Evolutionary conservation across 2,113 vertebrate genomes (phyloP).

Genomic region (Corvus cornix): DNA sequence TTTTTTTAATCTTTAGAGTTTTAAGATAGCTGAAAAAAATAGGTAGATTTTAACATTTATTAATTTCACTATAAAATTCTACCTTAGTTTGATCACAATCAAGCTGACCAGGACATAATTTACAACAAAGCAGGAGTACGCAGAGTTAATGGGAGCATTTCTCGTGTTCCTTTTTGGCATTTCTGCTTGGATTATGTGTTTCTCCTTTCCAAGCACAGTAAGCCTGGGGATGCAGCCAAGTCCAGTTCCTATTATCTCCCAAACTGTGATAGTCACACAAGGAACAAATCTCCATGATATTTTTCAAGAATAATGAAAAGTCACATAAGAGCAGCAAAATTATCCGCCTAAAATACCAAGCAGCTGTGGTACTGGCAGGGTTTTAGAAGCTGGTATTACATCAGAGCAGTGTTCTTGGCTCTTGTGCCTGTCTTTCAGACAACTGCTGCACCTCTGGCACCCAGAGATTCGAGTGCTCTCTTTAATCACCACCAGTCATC

Average conservation of each 20-base stretch:
- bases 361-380: conserved; percentile 9
- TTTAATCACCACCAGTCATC: not conserved
- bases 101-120: not conserved
- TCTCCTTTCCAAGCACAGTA: not conserved
- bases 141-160: not conserved
- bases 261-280: not conserved
- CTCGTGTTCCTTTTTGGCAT: not conserved
- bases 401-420: not conserved
- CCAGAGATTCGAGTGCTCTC: not conserved
- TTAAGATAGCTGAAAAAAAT: not conserved
- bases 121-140: not conserved
- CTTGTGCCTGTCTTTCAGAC: not conserved
- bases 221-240: not conserved
- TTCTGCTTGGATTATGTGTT: not conserved
- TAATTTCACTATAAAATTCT: not conserved
- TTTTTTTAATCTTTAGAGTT: not conserved
- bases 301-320: conserved; percentile 21
- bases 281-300: not conserved
- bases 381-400: not conserved
- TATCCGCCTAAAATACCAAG: not conserved
- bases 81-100: not conserved
- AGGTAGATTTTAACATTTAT: not conserved
- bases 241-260: not conserved
- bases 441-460: not conserved
- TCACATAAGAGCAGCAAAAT: not conserved